These are phyloP conservation scores for Manacus vitellinus DNA, from an alignment of 2,113 vertebrate species.

Conservation along the genomic window DNA sequence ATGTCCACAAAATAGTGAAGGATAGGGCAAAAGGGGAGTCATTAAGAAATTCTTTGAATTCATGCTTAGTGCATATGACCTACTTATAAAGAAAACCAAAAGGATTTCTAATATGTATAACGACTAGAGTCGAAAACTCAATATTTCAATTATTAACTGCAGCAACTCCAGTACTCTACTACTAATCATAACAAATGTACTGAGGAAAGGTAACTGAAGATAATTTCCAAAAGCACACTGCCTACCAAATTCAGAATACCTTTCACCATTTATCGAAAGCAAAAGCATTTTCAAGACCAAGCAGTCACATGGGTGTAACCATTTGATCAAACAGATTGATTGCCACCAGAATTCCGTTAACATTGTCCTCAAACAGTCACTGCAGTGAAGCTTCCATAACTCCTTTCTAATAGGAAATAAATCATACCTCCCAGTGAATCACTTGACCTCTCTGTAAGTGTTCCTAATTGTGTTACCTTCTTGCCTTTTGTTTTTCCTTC, in stretches of 20 bases:
- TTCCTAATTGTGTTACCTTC: neutral
- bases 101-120: fast-evolving
- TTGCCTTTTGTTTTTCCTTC: neutral
- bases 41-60: neutral
- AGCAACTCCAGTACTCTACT: neutral
- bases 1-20: neutral
- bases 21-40: neutral
- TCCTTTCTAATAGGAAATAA: neutral
- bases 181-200: neutral
- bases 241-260: neutral
- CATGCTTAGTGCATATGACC: neutral
- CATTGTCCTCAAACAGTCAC: neutral
- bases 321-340: neutral
- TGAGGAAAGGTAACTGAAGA: neutral
- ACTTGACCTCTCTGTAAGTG: neutral
- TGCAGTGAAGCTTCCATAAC: neutral
- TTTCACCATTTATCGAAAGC: neutral
- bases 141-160: neutral
- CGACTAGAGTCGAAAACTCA: neutral
- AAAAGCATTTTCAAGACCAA: neutral
- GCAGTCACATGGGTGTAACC: neutral
- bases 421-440: neutral
- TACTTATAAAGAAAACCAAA: neutral
- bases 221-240: neutral
- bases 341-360: neutral